These are phyloP conservation scores for Lampropteryx suffumata DNA, from an alignment of 2,888 invertebrate species.

Conservation along the genomic window DNA sequence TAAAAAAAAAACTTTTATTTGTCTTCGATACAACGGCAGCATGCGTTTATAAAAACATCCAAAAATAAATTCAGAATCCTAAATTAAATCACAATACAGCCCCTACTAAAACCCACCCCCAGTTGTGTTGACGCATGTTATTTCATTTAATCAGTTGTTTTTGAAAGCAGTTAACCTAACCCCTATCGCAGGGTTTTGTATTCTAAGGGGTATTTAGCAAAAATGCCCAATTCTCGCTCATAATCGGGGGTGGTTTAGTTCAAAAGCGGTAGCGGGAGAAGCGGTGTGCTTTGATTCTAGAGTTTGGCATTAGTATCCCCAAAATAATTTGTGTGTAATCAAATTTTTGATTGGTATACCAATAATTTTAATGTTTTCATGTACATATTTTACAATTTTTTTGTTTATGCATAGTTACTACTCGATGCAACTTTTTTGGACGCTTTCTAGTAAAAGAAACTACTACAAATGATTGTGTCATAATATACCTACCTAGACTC, in stretches of 20 bases:
- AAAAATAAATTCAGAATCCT: slow-evolving; percentile 4
- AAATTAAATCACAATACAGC: slow-evolving; percentile 8
- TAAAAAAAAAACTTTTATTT: not conserved
- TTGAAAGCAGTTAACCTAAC: slow-evolving; percentile 45
- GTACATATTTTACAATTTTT: no score
- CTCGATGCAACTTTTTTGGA: no score
- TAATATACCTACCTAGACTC: no score
- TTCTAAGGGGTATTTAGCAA: slow-evolving; percentile 44
- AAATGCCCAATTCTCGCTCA: slow-evolving; percentile 52
- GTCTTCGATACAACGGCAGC: no score
- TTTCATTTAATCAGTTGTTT: slow-evolving; percentile 37
- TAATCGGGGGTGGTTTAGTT: slow-evolving; percentile 19
- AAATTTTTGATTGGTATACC: no score
- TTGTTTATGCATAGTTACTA: no score
- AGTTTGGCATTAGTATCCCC: no score
- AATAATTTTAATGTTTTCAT: no score
- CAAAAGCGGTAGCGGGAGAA: slow-evolving; percentile 28
- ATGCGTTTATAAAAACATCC: not conserved
- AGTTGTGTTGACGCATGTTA: slow-evolving; percentile 28
- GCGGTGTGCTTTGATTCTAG: no score
- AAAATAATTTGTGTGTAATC: no score
- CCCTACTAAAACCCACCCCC: not conserved
- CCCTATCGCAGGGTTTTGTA: slow-evolving; percentile 46
- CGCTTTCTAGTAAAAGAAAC: no score
- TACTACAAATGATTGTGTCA: no score